Conservation (phyloP, 2,888 invertebrate species). For the Limnephilus auricula region DNA sequence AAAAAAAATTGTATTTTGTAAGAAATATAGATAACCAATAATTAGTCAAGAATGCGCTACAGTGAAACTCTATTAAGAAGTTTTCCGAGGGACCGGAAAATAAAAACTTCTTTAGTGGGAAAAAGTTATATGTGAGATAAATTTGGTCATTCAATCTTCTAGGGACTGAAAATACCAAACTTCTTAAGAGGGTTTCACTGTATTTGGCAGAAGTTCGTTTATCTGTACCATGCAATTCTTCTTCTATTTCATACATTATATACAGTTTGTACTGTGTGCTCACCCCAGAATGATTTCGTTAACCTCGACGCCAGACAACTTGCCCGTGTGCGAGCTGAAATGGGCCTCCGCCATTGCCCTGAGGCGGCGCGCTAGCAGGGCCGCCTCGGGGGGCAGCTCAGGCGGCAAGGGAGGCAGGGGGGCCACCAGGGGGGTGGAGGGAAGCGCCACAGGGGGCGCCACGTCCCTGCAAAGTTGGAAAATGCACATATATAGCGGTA, state of each 20-base stretch:
- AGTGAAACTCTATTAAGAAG: too few relatives aligned
- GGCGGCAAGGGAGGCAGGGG: conserved; percentile 52
- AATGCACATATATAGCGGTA: too few relatives aligned
- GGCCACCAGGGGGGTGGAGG: conserved; percentile 10
- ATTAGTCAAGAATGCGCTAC: too few relatives aligned
- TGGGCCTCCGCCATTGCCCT: conserved; percentile 60
- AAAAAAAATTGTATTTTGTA: too few relatives aligned
- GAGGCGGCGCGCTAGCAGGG: conserved; percentile 49
- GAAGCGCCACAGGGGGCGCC: conserved; percentile 7
- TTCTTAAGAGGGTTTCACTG: too few relatives aligned
- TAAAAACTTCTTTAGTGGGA: too few relatives aligned
- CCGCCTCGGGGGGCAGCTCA: conserved; percentile 56
- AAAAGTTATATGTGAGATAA: too few relatives aligned
- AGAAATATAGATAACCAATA: too few relatives aligned
- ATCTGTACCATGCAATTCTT: not conserved
- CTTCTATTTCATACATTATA: not conserved
- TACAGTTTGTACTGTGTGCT: not conserved
- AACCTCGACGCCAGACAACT: conserved; percentile 63
- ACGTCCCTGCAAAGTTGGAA: conserved; percentile 54
- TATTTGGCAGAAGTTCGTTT: too few relatives aligned
- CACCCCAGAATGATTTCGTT: conserved; percentile 65
- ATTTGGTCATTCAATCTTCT: too few relatives aligned
- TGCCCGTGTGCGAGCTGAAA: conserved; percentile 63
- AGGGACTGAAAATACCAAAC: too few relatives aligned
- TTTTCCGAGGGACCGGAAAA: too few relatives aligned